Evolutionary conservation across 2,888 invertebrate species (phyloP).

Genomic region (Orgyia antiqua): DNA sequence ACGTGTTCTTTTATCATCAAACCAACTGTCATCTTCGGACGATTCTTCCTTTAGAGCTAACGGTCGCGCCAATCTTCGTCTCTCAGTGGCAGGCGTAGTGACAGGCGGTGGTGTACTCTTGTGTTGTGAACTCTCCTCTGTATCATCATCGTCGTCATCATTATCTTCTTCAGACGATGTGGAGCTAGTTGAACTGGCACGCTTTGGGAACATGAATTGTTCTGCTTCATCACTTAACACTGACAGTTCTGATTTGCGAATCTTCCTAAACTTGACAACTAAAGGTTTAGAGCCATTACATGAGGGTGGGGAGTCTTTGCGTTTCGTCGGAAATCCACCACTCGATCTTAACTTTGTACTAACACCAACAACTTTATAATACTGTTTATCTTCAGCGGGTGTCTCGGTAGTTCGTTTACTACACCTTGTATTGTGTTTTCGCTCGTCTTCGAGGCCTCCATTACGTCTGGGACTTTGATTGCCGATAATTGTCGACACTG

Average conservation of each 20-base stretch:
- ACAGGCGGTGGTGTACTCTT: conserved; percentile 46
- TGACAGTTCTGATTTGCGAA: conserved; percentile 84
- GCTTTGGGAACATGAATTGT: conserved; percentile 89
- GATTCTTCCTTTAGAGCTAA: conserved; percentile 67
- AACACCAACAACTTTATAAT: conserved; percentile 85
- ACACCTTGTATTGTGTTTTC: conserved; percentile 53
- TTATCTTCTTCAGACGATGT: conserved; percentile 80
- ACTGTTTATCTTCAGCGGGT: conserved; percentile 62
- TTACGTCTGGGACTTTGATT: conserved; percentile 49
- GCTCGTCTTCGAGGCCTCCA: conserved; percentile 49
- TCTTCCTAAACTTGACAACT: conserved; percentile 86
- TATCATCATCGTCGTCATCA: conserved; percentile 7
- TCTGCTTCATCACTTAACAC: conserved; percentile 91
- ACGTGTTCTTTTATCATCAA: conserved; percentile 47
- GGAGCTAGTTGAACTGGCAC: conserved; percentile 76
- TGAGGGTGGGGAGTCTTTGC: conserved; percentile 60
- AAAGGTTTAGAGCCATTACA: conserved; percentile 77
- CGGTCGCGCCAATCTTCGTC: conserved; percentile 57
- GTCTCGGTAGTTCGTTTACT: conserved; percentile 40
- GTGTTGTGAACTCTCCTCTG: conserved; percentile 55
- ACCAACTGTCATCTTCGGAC: conserved; percentile 68
- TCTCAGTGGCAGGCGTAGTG: conserved; percentile 48
- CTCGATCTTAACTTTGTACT: conserved; percentile 83
- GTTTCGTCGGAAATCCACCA: conserved; percentile 54
- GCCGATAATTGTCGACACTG: conserved; percentile 40